These are phyloP conservation scores for Hypanus sabinus DNA, from an alignment of 2,113 vertebrate species.

Conservation along the genomic window DNA sequence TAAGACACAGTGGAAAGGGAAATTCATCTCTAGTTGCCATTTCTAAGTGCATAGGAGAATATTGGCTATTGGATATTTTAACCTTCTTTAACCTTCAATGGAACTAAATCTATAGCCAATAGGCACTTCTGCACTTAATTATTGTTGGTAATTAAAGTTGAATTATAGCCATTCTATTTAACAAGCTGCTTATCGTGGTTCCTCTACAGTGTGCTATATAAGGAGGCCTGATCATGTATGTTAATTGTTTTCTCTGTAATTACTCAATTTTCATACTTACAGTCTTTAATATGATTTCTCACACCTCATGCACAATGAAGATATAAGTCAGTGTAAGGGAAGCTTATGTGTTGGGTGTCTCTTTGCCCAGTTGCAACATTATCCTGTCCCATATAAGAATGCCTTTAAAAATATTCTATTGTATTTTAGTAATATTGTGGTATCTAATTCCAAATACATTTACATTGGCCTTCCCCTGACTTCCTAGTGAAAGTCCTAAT, in stretches of 20 bases:
- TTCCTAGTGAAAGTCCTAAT: neutral
- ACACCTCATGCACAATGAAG: neutral
- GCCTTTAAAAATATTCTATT: neutral
- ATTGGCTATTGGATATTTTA: no score
- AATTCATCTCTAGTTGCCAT: no score
- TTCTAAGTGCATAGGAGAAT: no score
- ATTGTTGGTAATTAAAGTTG: no score
- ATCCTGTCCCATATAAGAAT: neutral
- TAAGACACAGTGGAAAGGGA: neutral
- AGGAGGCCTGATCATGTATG: neutral
- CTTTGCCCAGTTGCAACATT: neutral
- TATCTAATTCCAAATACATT: neutral
- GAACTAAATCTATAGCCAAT: no score
- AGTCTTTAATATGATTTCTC: neutral
- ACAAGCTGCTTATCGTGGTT: neutral
- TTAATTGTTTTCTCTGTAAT: neutral
- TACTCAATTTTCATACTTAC: neutral
- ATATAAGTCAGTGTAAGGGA: neutral
- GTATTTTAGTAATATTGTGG: neutral
- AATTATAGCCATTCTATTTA: neutral
- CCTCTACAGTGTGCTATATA: neutral
- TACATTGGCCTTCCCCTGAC: neutral
- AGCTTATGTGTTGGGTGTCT: neutral
- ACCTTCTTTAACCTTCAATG: no score
- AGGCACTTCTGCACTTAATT: no score